These are phyloP conservation scores for Bellardia bayeri DNA, from an alignment of 2,888 invertebrate species.

Conservation along the genomic window DNA sequence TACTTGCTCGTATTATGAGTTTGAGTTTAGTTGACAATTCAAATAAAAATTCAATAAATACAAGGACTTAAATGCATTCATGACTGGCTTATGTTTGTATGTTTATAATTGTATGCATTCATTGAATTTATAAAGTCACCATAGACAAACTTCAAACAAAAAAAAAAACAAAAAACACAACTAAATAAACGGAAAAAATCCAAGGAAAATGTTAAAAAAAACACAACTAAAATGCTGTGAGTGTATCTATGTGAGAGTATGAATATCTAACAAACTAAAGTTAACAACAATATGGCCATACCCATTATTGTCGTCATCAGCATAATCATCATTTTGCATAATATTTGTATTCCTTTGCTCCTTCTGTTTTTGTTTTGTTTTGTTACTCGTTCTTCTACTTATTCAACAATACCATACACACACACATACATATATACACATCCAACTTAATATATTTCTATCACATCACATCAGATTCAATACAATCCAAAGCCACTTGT, in stretches of 20 bases:
- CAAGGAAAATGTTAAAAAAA: not conserved
- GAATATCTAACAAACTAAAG: conserved; percentile 25
- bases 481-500: conserved; percentile 56
- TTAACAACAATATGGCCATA: conserved; percentile 55
- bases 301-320: conserved; percentile 45
- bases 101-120: conserved; percentile 17
- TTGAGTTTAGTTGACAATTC: conserved; percentile 41
- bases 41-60: conserved; percentile 56
- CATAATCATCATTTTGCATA: conserved; percentile 53
- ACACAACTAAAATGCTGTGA: not conserved
- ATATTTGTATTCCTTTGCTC: conserved; percentile 2
- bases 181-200: not conserved
- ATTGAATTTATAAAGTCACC: conserved; percentile 13
- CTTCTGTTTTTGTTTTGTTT: not conserved
- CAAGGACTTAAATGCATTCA: conserved; percentile 30
- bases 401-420: not conserved
- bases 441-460: not conserved
- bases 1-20: conserved; percentile 28
- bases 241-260: not conserved
- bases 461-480: conserved; percentile 13
- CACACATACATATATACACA: not conserved
- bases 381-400: not conserved
- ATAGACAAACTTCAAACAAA: not conserved
- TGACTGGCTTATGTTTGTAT: conserved; percentile 41
- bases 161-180: not conserved